Conservation (phyloP, 2,888 invertebrate genomes). For the Meloe dianella region DNA sequence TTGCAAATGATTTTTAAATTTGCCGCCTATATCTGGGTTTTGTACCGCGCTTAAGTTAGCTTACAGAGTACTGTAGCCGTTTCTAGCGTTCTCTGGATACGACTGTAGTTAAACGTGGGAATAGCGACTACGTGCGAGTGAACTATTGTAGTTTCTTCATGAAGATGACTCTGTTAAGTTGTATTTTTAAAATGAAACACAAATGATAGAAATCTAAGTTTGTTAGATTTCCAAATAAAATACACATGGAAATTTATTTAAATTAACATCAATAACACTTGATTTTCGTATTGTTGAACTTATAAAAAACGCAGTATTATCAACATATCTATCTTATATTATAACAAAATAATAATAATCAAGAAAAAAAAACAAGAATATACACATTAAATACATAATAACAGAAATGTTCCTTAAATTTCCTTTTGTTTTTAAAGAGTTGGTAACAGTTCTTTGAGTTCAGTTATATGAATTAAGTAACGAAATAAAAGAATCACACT, state of each 20-base stretch:
- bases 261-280: too few species aligned
- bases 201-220: background rate
- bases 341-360: background rate
- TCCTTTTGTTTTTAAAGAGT: background rate
- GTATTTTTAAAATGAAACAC: background rate
- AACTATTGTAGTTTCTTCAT: too few species aligned
- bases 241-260: background rate
- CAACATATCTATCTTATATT: background rate
- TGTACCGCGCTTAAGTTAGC: too few species aligned
- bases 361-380: conserved; percentile 5
- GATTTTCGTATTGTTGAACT: background rate
- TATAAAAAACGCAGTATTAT: background rate
- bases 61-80: too few species aligned
- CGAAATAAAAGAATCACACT: background rate
- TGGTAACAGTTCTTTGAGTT: conserved; percentile 4
- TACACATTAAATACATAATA: conserved; percentile 4
- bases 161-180: background rate
- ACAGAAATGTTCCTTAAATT: background rate
- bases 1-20: too few species aligned
- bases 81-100: too few species aligned
- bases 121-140: background rate
- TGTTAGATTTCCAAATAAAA: conserved; percentile 1
- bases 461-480: background rate
- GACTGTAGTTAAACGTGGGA: too few species aligned
- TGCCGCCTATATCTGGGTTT: too few species aligned